Conservation (phyloP, 1,140 invertebrate genomes). For the Drosophila elegans region DNA sequence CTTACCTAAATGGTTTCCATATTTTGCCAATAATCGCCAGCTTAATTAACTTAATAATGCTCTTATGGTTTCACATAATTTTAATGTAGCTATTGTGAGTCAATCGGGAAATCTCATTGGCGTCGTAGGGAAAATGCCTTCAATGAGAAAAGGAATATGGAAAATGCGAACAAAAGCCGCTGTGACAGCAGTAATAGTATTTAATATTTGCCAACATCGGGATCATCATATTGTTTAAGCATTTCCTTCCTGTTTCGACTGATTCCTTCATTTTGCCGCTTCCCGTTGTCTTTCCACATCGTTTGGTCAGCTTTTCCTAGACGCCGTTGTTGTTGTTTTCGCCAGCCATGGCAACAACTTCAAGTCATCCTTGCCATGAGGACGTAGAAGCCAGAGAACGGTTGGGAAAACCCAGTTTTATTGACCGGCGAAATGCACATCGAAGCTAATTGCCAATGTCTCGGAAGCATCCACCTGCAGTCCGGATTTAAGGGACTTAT, state of each 20-base stretch:
- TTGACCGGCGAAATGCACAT: slow-evolving; percentile 3
- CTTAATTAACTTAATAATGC: not conserved
- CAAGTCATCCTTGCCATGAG: slow-evolving; percentile 3
- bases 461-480: not conserved
- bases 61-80: not conserved
- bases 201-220: slow-evolving; percentile 45
- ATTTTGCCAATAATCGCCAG: too few relatives aligned
- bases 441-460: slow-evolving; percentile 25
- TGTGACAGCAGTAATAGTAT: slow-evolving; percentile 37
- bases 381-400: too few relatives aligned
- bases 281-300: slow-evolving; percentile 42
- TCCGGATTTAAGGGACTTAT: slow-evolving; percentile 18
- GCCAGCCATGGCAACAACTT: slow-evolving; percentile 27
- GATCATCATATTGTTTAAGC: slow-evolving; percentile 68
- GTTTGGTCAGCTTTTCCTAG: not conserved
- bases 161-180: slow-evolving; percentile 9
- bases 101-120: not conserved
- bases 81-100: not conserved
- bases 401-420: not conserved
- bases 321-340: slow-evolving; percentile 1
- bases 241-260: slow-evolving; percentile 67
- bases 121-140: slow-evolving; percentile 4
- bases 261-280: slow-evolving; percentile 56
- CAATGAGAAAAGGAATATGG: not conserved
- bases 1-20: not conserved